These are phyloP conservation scores for Pogonognathellus flavescens DNA, from an alignment of 1,140 invertebrate genomes.

Conservation along the genomic window DNA sequence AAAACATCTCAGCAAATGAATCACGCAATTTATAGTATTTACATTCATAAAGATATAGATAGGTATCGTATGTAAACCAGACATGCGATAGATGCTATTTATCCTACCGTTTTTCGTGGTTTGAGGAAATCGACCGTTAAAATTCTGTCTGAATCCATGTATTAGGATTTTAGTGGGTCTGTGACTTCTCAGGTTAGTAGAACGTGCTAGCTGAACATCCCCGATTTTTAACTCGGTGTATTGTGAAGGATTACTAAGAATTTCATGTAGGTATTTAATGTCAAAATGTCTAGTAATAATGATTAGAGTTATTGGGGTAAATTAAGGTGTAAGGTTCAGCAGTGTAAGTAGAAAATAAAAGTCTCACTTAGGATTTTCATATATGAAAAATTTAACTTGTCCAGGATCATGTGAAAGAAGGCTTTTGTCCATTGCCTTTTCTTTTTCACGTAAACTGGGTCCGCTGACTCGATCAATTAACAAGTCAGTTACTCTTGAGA, in stretches of 20 bases:
- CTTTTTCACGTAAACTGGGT: neutral
- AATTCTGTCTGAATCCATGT: conserved; percentile 15
- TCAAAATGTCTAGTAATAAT: too few relatives aligned
- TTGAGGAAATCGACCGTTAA: conserved; percentile 4
- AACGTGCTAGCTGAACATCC: conserved; percentile 6
- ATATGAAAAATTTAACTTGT: conserved; percentile 6
- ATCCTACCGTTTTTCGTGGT: neutral
- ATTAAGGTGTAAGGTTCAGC: too few relatives aligned
- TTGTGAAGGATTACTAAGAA: neutral
- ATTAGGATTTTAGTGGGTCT: neutral
- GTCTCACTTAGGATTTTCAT: conserved; percentile 9
- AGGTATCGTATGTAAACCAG: too few relatives aligned
- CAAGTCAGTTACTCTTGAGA: conserved; percentile 1
- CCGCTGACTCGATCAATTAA: conserved; percentile 6
- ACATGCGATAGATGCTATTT: too few relatives aligned
- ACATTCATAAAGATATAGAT: neutral
- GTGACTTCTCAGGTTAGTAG: neutral
- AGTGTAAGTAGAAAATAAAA: too few relatives aligned
- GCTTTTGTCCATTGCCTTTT: neutral
- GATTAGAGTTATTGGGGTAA: too few relatives aligned
- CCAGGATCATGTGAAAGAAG: neutral
- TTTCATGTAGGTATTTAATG: too few relatives aligned
- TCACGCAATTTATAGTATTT: neutral
- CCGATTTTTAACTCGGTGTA: conserved; percentile 28
- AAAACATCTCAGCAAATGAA: neutral